These are phyloP conservation scores for Nothobranchius kuhntae DNA, from an alignment of 2,113 vertebrate genomes.

Conservation along the genomic window DNA sequence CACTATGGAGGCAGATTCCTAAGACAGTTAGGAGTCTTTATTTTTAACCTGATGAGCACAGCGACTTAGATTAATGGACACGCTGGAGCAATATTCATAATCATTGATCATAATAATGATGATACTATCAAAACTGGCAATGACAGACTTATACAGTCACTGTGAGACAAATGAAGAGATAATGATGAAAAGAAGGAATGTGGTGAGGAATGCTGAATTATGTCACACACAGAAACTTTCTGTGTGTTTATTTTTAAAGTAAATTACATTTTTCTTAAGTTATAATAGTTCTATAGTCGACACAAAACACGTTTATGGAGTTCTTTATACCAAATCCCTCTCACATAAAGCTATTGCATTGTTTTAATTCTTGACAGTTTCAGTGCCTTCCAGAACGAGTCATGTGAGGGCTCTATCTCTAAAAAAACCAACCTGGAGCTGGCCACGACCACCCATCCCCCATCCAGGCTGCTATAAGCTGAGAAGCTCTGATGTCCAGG, in stretches of 20 bases:
- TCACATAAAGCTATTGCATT: no score
- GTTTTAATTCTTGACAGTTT: no score
- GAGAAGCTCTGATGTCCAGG: no score
- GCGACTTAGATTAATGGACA: slow-evolving; percentile 64
- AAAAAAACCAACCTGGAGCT: no score
- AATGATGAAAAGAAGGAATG: slow-evolving; percentile 56
- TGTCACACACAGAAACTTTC: slow-evolving; percentile 16
- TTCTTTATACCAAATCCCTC: no score
- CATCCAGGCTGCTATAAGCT: no score
- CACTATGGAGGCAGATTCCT: slow-evolving; percentile 42
- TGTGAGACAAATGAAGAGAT: slow-evolving; percentile 63
- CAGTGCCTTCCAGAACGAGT: no score
- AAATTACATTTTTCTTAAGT: background rate
- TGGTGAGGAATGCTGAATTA: slow-evolving; percentile 12
- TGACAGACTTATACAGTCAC: slow-evolving; percentile 67
- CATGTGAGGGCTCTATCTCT: no score
- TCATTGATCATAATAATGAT: slow-evolving; percentile 76
- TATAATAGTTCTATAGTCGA: no score
- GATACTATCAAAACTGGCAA: slow-evolving; percentile 73
- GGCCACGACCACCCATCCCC: no score
- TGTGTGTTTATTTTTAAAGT: background rate
- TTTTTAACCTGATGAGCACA: slow-evolving; percentile 67
- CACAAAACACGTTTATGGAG: no score
- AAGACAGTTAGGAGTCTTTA: slow-evolving; percentile 41
- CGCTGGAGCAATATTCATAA: slow-evolving; percentile 70